Conservation (phyloP, 2,113 vertebrate species). For the Erpornis zantholeuca region DNA sequence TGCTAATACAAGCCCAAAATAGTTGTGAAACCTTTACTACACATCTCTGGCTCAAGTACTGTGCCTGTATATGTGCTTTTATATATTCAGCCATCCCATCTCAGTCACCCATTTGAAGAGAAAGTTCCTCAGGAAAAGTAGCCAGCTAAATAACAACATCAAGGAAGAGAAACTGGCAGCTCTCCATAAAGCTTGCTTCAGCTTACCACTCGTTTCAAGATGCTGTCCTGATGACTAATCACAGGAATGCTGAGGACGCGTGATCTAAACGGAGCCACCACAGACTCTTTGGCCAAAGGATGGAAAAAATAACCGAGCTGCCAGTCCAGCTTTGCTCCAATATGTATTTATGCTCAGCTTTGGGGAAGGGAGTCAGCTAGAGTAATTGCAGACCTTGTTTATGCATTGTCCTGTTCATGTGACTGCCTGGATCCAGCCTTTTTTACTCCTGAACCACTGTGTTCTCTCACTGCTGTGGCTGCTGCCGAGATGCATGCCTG, state of each 20-base stretch:
- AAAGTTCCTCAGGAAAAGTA: constrained; percentile 10
- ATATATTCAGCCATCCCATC: background rate
- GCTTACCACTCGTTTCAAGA: background rate
- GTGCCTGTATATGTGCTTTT: background rate
- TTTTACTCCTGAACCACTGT: background rate
- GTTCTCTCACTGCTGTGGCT: rapidly evolving
- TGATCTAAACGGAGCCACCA: background rate
- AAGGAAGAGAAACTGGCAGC: constrained; percentile 1
- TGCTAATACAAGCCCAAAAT: background rate
- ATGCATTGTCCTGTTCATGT: background rate
- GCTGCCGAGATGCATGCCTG: background rate
- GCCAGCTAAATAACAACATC: background rate
- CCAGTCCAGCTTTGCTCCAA: background rate
- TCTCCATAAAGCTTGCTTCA: background rate
- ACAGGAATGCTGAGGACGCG: background rate
- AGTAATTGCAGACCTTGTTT: background rate
- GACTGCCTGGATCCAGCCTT: background rate
- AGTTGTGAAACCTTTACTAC: background rate
- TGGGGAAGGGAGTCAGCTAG: background rate
- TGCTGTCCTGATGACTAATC: background rate
- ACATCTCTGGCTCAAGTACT: background rate
- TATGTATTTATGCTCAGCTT: background rate
- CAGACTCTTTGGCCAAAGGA: background rate
- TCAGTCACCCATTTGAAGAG: background rate
- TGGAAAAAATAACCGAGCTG: background rate